A percentile compares a stretch with the other conserved stretches of the same genome.
Evolutionary conservation across 2,888 invertebrate species (phyloP).

Genomic region (Euzophera pinguis): DNA sequence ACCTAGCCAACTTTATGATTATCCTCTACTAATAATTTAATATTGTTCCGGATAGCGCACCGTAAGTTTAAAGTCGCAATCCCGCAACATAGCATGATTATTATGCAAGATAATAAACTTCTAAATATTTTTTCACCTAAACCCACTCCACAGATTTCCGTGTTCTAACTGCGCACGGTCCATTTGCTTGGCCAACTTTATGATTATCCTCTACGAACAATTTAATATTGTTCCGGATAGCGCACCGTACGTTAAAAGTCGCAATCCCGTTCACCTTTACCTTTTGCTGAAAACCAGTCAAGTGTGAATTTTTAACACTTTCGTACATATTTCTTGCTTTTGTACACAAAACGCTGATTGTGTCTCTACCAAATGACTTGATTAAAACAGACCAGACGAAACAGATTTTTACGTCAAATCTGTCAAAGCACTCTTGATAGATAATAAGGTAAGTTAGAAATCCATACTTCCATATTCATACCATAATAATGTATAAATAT

Average conservation of each 20-base stretch:
- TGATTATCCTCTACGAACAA: slow-evolving; percentile 44
- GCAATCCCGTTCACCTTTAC: slow-evolving; percentile 22
- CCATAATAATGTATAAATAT: too few relatives aligned
- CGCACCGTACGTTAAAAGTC: slow-evolving; percentile 27
- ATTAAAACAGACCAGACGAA: too few relatives aligned
- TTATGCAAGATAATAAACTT: too few relatives aligned
- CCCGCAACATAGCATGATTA: slow-evolving; percentile 16
- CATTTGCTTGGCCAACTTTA: slow-evolving; percentile 44
- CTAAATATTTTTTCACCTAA: neutral
- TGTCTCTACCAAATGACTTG: too few relatives aligned
- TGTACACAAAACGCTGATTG: too few relatives aligned
- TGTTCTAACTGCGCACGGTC: slow-evolving; percentile 32
- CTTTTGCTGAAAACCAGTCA: neutral
- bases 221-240: slow-evolving; percentile 39
- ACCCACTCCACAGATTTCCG: slow-evolving; percentile 22
- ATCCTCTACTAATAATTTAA: slow-evolving; percentile 43
- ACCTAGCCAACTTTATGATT: slow-evolving; percentile 43
- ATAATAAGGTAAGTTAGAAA: too few relatives aligned
- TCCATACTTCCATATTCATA: too few relatives aligned
- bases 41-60: slow-evolving; percentile 33
- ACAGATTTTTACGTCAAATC: too few relatives aligned
- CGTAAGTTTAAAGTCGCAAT: slow-evolving; percentile 28
- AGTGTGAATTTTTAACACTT: slow-evolving; percentile 16
- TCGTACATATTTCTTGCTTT: slow-evolving; percentile 3
- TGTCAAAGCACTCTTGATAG: too few relatives aligned